These are phyloP conservation scores for Cenopis cana DNA, from an alignment of 2,888 invertebrate genomes.

Conservation along the genomic window DNA sequence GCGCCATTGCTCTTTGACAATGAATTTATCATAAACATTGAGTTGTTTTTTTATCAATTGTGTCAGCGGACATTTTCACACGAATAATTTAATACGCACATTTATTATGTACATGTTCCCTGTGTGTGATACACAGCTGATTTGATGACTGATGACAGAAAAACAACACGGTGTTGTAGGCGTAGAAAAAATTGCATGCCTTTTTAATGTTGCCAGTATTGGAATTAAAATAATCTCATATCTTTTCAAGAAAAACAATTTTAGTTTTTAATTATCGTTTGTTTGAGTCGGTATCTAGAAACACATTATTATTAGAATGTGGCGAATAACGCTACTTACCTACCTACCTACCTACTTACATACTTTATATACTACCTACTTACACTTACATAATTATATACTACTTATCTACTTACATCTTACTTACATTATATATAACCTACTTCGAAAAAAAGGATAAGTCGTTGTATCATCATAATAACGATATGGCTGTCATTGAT, in stretches of 20 bases:
- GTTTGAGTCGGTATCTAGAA: too few relatives aligned
- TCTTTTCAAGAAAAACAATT: not conserved
- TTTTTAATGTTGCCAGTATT: constrained; percentile 49
- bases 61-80: constrained; percentile 81
- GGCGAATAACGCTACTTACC: not conserved
- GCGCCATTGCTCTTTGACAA: constrained; percentile 80
- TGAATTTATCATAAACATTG: constrained; percentile 83
- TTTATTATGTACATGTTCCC: constrained; percentile 81
- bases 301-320: not conserved
- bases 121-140: constrained; percentile 84
- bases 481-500: constrained; percentile 12
- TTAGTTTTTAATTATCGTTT: too few relatives aligned
- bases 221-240: constrained; percentile 1
- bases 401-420: too few relatives aligned
- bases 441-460: not conserved
- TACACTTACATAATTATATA: too few relatives aligned
- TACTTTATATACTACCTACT: too few relatives aligned
- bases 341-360: too few relatives aligned
- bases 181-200: constrained; percentile 42
- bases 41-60: constrained; percentile 76
- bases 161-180: constrained; percentile 68
- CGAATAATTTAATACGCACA: constrained; percentile 82
- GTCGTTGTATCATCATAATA: not conserved
- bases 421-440: too few relatives aligned
- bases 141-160: constrained; percentile 77